A percentile compares a stretch with the other conserved stretches of the same genome.
Evolutionary conservation across 2,888 invertebrate genomes (phyloP).

Genomic region (Noctua janthe): DNA sequence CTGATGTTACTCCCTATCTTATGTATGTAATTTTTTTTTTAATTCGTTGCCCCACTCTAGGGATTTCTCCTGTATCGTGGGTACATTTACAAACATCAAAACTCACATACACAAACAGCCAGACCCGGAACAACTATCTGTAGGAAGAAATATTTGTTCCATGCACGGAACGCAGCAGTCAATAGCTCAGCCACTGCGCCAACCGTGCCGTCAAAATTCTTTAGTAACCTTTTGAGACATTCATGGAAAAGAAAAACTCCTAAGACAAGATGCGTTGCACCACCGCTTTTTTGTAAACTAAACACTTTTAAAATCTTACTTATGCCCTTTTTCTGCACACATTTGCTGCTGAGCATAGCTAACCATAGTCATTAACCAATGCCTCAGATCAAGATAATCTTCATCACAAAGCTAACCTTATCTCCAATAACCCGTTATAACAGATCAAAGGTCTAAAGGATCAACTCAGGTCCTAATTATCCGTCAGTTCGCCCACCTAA

Average conservation of each 20-base stretch:
- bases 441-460: conserved; percentile 39
- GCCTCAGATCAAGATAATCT: conserved; percentile 11
- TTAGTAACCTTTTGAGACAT: background rate
- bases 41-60: background rate
- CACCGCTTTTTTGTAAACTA: background rate
- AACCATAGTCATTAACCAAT: background rate
- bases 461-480: conserved; percentile 53
- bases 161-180: no score
- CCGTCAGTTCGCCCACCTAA: conserved; percentile 49
- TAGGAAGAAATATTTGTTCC: background rate
- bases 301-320: background rate
- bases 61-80: background rate
- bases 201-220: background rate
- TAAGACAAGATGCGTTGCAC: background rate
- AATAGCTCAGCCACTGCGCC: no score
- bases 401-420: conserved; percentile 19
- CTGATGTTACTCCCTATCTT: background rate
- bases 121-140: background rate
- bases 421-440: conserved; percentile 35
- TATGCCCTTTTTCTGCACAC: background rate
- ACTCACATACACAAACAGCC: background rate
- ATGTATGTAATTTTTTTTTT: background rate
- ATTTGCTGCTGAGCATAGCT: background rate
- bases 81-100: background rate
- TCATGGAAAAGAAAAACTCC: background rate